Base-by-base conservation (phyloP, 2,797 vertebrate genomes). In the Tragelaphus eurycerus region DNA sequence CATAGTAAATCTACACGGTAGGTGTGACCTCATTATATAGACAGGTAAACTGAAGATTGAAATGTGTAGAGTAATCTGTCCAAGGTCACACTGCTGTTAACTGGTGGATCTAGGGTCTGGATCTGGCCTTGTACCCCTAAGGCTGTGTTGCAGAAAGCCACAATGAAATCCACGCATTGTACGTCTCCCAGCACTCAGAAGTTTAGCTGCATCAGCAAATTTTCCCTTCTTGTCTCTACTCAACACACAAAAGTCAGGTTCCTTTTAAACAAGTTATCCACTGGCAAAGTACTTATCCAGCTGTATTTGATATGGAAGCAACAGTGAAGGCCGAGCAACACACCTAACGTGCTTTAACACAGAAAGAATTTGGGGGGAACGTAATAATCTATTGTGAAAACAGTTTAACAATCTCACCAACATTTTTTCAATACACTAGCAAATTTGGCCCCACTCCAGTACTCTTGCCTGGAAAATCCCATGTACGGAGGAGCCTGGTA, bases 321-420 rank as follows among this genome's bases (percentile, higher is more conserved):
- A 55, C 2, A 89, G 48, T 21, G 38, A 94, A 84, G 7, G 9
- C 62, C 16, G 31, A 13, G 60, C 13, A 89, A 6, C 29, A 1
- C 3, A 54, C n/a, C 48, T 25, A 67, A 25, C 7, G 7, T 29
- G 23, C 31, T 78, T 85, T 16, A 76, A 27, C n/a, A 60, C 1
- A 81, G 38, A 88, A 90, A 52, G 2, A 89, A 95, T n/a, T 12
- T 60, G 31, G 31, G 38, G 23, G 23, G 21, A 78, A 25, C 14
- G 15, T 7, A 15, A 19, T 8, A 29, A 23, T 8, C 62, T 57
- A 84, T 43, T 48, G 29, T 0, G 59, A 92, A 94, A 92, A 97
- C 96, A 92, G 98, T 90, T 93, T 96, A 90, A 78, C 81, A 9
- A 1, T 25, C 79, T 89, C 92, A 4, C 38, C 34, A 74, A 43